These are phyloP conservation scores for Oryzias celebensis DNA, from an alignment of 2,113 vertebrate genomes.

Conservation along the genomic window DNA sequence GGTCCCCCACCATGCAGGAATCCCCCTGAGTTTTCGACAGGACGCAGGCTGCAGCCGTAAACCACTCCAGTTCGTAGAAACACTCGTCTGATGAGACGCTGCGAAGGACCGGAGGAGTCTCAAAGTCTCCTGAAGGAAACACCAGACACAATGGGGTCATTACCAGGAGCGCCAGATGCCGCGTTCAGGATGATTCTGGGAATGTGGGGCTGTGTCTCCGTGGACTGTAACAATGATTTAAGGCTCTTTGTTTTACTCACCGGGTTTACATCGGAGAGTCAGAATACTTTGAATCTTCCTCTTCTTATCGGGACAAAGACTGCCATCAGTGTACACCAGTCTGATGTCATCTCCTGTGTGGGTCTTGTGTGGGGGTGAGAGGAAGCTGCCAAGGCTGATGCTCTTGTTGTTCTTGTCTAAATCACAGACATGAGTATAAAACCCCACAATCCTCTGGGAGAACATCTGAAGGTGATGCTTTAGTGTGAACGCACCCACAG, in stretches of 20 bases:
- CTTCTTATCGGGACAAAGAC: constrained; percentile 68
- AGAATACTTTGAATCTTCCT: constrained; percentile 81
- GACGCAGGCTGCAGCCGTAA: constrained; percentile 89
- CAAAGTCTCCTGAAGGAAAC: constrained; percentile 81
- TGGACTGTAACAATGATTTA: neutral
- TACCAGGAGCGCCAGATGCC: neutral
- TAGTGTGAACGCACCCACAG: constrained; percentile 80
- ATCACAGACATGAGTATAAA: constrained; percentile 7
- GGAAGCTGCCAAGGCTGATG: constrained; percentile 86
- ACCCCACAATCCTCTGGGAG: too few relatives aligned
- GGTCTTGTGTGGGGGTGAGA: constrained; percentile 82
- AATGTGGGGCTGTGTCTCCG: too few relatives aligned
- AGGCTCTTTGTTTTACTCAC: constrained; percentile 54
- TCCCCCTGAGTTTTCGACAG: constrained; percentile 84
- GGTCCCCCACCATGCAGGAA: constrained; percentile 87
- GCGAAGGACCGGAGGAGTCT: constrained; percentile 85
- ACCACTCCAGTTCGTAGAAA: constrained; percentile 88
- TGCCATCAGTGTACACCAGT: constrained; percentile 86
- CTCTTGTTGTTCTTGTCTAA: constrained; percentile 74
- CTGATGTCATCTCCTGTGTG: constrained; percentile 80
- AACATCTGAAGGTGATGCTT: neutral
- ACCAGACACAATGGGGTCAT: neutral
- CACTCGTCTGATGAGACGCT: constrained; percentile 70
- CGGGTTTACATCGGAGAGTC: constrained; percentile 89
- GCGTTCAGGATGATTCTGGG: neutral